Conservation (phyloP, 2,113 vertebrate species). For the Fulica atra region DNA sequence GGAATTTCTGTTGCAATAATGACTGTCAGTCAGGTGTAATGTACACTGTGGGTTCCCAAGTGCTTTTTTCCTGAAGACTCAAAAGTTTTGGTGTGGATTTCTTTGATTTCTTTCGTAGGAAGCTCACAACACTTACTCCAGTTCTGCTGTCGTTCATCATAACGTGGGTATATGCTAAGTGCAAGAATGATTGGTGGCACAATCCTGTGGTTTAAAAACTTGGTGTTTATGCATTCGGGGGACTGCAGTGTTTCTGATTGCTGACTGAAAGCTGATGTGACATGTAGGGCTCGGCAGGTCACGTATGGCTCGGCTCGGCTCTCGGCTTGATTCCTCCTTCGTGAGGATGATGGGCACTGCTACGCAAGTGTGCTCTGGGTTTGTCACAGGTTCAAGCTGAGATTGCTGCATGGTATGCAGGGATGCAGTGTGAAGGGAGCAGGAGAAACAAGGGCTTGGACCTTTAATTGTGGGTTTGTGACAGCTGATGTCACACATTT, state of each 20-base stretch:
- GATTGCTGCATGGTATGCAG: not conserved
- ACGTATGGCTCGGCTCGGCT: fast-evolving
- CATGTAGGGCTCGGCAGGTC: not conserved
- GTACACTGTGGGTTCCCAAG: not conserved
- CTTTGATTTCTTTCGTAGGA: not conserved
- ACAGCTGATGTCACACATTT: not conserved
- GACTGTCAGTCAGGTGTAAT: not conserved
- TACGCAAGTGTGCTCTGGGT: not conserved
- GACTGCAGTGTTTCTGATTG: not conserved
- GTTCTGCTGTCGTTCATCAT: not conserved
- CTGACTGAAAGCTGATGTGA: not conserved
- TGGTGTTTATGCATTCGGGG: not conserved
- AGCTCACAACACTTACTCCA: fast-evolving
- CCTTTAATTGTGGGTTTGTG: not conserved
- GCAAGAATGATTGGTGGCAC: not conserved
- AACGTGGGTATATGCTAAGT: not conserved
- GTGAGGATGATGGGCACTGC: not conserved
- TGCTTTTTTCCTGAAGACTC: not conserved
- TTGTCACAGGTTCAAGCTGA: not conserved
- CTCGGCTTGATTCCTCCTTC: not conserved
- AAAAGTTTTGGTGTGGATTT: not conserved
- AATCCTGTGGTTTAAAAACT: not conserved
- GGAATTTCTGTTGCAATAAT: not conserved
- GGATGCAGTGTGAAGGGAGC: not conserved
- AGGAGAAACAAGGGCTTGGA: not conserved